Percentiles rank a stretch among this genome's conserved stretches.
These are phyloP conservation scores for Chamaetylas fuelleborni DNA, from an alignment of 2,113 vertebrate genomes.

Conservation along the genomic window DNA sequence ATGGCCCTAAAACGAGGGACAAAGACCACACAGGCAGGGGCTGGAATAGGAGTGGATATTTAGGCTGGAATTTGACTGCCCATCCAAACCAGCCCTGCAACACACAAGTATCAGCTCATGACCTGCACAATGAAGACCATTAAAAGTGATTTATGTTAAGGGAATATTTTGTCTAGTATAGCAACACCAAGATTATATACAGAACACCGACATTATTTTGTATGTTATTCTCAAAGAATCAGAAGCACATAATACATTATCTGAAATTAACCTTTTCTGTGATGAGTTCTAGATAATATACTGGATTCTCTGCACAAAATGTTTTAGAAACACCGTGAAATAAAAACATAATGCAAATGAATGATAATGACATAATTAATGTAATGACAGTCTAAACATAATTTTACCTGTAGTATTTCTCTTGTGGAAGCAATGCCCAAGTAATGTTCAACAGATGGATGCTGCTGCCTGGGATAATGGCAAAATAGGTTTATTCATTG, in stretches of 20 bases:
- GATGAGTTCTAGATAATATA: not conserved
- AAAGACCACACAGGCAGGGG: not conserved
- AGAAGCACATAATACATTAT: not conserved
- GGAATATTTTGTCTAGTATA: not conserved
- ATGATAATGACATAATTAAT: not conserved
- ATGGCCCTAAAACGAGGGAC: not conserved
- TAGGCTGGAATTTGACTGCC: not conserved
- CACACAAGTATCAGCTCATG: not conserved
- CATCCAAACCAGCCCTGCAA: not conserved
- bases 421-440: slow-evolving; percentile 84
- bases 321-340: not conserved
- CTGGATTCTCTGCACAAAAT: not conserved
- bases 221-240: not conserved
- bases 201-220: not conserved
- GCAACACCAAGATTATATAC: not conserved
- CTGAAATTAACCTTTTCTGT: not conserved
- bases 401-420: slow-evolving; percentile 84
- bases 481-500: slow-evolving; percentile 37
- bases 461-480: slow-evolving; percentile 86
- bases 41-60: not conserved
- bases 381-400: not conserved
- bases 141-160: not conserved
- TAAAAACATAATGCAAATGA: not conserved
- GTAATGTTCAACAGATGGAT: slow-evolving; percentile 85
- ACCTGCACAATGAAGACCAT: not conserved